Conservation (phyloP, 2,888 invertebrate species). For the Hypena proboscidalis region DNA sequence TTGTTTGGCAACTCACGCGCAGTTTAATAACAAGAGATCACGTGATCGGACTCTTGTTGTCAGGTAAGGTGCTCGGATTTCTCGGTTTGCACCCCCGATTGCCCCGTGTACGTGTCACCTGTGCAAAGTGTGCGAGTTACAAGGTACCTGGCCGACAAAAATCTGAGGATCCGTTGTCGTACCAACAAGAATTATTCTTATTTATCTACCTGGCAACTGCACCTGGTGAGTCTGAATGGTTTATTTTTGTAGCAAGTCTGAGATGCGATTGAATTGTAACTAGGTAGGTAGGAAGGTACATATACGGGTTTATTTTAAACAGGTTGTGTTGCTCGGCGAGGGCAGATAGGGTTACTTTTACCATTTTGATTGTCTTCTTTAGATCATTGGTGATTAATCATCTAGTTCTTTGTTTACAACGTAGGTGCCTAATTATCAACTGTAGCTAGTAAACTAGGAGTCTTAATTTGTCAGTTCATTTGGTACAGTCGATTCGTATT, state of each 20-base stretch:
- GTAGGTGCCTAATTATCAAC: not conserved
- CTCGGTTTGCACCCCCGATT: too few relatives aligned
- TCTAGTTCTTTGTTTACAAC: too few relatives aligned
- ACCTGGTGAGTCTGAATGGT: slow-evolving; percentile 52
- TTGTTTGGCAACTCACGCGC: slow-evolving; percentile 45
- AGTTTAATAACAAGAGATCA: slow-evolving; percentile 48
- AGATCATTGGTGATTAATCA: too few relatives aligned
- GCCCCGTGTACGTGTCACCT: too few relatives aligned
- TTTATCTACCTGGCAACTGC: slow-evolving; percentile 62
- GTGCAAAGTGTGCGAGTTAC: too few relatives aligned
- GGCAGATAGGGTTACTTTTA: slow-evolving; percentile 31
- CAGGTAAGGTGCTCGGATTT: not conserved
- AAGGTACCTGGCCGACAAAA: slow-evolving; percentile 17
- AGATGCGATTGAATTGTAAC: slow-evolving; percentile 60
- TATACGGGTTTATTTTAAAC: slow-evolving; percentile 63
- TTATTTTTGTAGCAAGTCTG: slow-evolving; percentile 54
- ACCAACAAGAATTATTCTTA: slow-evolving; percentile 27
- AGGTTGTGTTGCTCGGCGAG: slow-evolving; percentile 48
- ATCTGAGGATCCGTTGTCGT: slow-evolving; percentile 12
- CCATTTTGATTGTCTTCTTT: slow-evolving; percentile 15
- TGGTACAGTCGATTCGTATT: too few relatives aligned
- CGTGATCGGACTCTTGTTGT: slow-evolving; percentile 34
- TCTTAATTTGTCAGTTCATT: too few relatives aligned
- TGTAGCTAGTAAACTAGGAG: too few relatives aligned
- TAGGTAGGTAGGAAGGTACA: slow-evolving; percentile 46